Evolutionary conservation across 2,888 invertebrate species (phyloP).

Genomic region (Cephus sareptanus): DNA sequence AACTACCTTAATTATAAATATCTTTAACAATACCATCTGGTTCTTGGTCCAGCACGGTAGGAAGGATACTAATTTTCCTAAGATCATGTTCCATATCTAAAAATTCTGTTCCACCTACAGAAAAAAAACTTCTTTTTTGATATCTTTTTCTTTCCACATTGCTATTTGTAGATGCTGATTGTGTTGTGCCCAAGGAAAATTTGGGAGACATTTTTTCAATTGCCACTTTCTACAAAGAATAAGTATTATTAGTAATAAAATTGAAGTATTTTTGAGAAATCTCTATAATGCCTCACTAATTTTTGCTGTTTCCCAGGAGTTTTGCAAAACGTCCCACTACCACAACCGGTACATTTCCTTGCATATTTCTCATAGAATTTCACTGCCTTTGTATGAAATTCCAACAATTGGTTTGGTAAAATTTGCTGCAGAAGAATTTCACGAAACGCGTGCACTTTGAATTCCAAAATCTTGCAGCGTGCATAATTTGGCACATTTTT

Average conservation of each 20-base stretch:
- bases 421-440: conserved; percentile 70
- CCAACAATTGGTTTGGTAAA: conserved; percentile 69
- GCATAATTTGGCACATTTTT: conserved; percentile 68
- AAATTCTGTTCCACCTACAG: conserved; percentile 8
- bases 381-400: conserved; percentile 69
- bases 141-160: neutral
- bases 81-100: neutral
- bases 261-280: neutral
- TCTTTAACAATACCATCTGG: neutral
- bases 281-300: neutral
- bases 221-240: neutral
- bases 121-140: conserved; percentile 7
- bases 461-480: conserved; percentile 71
- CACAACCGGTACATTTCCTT: conserved; percentile 69
- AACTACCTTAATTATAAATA: neutral
- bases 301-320: conserved; percentile 25
- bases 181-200: neutral
- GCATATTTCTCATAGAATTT: conserved; percentile 68
- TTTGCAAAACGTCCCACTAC: conserved; percentile 39
- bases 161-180: neutral
- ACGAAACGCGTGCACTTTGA: conserved; percentile 68
- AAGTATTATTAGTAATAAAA: neutral
- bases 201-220: neutral
- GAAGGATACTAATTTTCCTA: neutral
- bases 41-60: neutral